These are phyloP conservation scores for Rhadina sibilatrix DNA, from an alignment of 2,113 vertebrate genomes.

Conservation along the genomic window DNA sequence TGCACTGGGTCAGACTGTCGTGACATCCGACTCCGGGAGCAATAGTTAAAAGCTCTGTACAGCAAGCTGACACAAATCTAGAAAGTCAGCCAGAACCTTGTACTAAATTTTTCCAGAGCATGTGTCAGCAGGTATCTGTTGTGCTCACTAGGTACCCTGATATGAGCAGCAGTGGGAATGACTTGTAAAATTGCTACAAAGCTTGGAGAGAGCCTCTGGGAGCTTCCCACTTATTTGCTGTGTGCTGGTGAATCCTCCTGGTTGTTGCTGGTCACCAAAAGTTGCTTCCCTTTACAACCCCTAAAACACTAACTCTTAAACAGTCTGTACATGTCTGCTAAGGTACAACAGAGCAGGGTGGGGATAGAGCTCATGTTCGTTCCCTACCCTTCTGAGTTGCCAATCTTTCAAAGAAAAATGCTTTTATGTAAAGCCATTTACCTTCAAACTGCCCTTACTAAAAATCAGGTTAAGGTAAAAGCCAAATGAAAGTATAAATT, in stretches of 20 bases:
- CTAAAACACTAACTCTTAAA: background rate
- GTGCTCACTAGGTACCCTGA: background rate
- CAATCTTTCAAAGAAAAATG: background rate
- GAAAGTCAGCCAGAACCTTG: background rate
- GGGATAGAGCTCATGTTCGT: background rate
- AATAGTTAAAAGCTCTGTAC: background rate
- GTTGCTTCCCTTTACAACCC: background rate
- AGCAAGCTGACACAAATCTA: background rate
- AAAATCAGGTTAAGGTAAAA: background rate
- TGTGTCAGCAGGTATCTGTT: background rate
- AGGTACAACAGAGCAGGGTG: background rate
- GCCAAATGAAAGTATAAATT: background rate
- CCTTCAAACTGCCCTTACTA: background rate
- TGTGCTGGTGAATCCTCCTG: background rate
- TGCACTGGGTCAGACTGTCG: rapidly evolving
- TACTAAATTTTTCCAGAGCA: background rate
- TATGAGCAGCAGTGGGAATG: background rate
- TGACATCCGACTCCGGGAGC: background rate
- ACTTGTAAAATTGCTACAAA: background rate
- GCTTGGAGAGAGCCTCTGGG: background rate
- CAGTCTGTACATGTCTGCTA: background rate
- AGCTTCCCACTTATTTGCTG: background rate
- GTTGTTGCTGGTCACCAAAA: background rate
- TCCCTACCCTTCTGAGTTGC: background rate
- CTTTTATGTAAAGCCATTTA: background rate